phyloP scores from a whole-genome alignment of 2,113 vertebrate genomes.

The Chaenocephalus aceratus region DNA sequence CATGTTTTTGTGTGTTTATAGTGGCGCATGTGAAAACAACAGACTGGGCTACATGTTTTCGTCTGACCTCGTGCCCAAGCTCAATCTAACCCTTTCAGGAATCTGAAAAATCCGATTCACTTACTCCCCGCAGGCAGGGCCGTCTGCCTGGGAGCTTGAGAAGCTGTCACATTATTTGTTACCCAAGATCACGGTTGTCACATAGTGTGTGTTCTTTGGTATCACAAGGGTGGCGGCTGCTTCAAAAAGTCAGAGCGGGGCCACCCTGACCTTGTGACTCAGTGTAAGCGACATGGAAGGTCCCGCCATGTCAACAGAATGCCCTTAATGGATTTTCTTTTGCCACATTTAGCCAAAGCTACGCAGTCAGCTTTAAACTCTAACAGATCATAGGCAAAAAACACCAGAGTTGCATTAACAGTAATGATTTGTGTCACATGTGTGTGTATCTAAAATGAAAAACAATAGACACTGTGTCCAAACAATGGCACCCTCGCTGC shows the following conservation, averaged over 20 bases:
- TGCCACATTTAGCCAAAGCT: background rate
- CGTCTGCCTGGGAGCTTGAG: slow-evolving; percentile 55
- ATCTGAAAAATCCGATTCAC: slow-evolving; percentile 61
- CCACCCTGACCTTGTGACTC: slow-evolving; percentile 55
- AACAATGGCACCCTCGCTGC: slow-evolving; percentile 59
- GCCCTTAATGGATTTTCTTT: slow-evolving; percentile 50
- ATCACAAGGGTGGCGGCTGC: slow-evolving; percentile 49
- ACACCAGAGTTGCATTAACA: slow-evolving; percentile 21
- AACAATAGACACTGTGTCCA: slow-evolving; percentile 58
- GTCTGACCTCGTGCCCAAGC: slow-evolving; percentile 44
- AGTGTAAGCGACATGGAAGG: slow-evolving; percentile 46
- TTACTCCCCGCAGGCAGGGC: slow-evolving; percentile 52
- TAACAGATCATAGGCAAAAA: slow-evolving; percentile 33
- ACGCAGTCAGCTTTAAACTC: slow-evolving; percentile 9
- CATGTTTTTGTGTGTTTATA: background rate
- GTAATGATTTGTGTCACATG: slow-evolving; percentile 51
- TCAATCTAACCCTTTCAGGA: slow-evolving; percentile 49
- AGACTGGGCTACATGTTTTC: slow-evolving; percentile 39
- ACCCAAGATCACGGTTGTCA: slow-evolving; percentile 70
- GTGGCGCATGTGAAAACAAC: slow-evolving; percentile 17
- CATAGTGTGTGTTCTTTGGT: slow-evolving; percentile 51
- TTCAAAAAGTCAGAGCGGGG: slow-evolving; percentile 39
- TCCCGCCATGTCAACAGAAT: slow-evolving; percentile 52
- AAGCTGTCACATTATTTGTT: slow-evolving; percentile 72
- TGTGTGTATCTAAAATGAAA: slow-evolving; percentile 40